Conservation (phyloP, 35 echinoderm and acorn worm genomes). For the Holothuria glaberrima region DNA sequence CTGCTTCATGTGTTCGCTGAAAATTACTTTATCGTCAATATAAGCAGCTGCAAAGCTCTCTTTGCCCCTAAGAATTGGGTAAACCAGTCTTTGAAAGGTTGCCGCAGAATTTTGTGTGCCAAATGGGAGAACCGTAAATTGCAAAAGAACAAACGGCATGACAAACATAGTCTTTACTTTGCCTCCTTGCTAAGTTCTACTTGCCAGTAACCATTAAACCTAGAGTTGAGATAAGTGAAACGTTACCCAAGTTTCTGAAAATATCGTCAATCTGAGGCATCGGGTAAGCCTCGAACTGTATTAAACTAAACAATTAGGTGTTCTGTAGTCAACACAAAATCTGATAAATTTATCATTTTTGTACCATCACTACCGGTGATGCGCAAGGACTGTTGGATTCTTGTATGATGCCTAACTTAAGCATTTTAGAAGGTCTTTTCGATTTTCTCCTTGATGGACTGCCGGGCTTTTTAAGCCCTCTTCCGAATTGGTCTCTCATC, state of each 20-base stretch:
- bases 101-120: constrained; percentile 71
- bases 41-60: constrained; percentile 57
- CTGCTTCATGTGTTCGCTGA: constrained; percentile 44
- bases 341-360: constrained; percentile 32
- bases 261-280: constrained; percentile 70
- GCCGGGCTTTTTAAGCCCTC: constrained; percentile 48
- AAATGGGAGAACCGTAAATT: constrained; percentile 60
- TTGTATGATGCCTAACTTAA: constrained; percentile 61
- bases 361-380: constrained; percentile 48
- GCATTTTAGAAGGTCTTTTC: constrained; percentile 56
- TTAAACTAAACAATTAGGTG: constrained; percentile 52
- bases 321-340: constrained; percentile 56
- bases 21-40: constrained; percentile 60
- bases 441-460: constrained; percentile 12
- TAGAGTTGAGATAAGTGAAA: constrained; percentile 24
- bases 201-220: constrained; percentile 64
- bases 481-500: constrained; percentile 42
- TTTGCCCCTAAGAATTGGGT: constrained; percentile 2
- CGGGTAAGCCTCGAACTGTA: constrained; percentile 78
- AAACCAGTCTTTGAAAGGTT: constrained; percentile 61
- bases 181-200: constrained; percentile 33
- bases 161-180: constrained; percentile 37
- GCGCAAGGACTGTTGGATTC: constrained; percentile 58
- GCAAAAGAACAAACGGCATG: constrained; percentile 44
- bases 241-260: constrained; percentile 46